Percentiles rank a stretch among this genome's conserved stretches.
These are phyloP conservation scores for Thymelicus acteon DNA, from an alignment of 2,888 invertebrate genomes.

Conservation along the genomic window DNA sequence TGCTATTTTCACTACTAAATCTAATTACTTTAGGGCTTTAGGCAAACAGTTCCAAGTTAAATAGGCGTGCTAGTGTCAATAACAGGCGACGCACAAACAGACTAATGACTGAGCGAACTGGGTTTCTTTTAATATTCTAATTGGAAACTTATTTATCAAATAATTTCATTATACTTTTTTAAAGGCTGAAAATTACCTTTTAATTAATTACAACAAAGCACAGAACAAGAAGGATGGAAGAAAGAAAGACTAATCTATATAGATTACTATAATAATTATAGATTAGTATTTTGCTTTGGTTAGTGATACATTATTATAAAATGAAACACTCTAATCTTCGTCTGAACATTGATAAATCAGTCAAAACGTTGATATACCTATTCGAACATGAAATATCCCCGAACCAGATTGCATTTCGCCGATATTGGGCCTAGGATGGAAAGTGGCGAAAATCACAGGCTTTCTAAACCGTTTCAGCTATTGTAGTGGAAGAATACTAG, in stretches of 20 bases:
- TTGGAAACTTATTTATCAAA: too few species aligned
- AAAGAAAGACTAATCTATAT: too few species aligned
- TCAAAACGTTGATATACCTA: neutral
- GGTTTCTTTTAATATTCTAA: neutral
- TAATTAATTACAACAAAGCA: too few species aligned
- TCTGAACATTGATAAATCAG: too few species aligned
- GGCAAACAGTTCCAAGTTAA: neutral
- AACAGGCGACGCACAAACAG: slow-evolving; percentile 11
- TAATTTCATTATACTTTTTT: too few species aligned
- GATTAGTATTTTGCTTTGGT: too few species aligned
- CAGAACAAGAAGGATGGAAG: too few species aligned
- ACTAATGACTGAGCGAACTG: neutral
- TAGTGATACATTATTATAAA: too few species aligned
- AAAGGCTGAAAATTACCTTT: too few species aligned
- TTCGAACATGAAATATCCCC: slow-evolving; percentile 28
- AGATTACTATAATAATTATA: too few species aligned
- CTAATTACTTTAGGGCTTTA: slow-evolving; percentile 1
- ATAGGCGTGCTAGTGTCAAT: slow-evolving; percentile 16
- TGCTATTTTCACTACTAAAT: slow-evolving; percentile 2
- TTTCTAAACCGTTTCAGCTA: slow-evolving; percentile 29
- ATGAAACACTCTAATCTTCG: too few species aligned
- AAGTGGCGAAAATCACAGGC: slow-evolving; percentile 37
- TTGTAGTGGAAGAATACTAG: slow-evolving; percentile 26
- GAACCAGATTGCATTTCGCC: slow-evolving; percentile 28
- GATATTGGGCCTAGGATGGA: slow-evolving; percentile 26